phyloP scores from a whole-genome alignment of 2,797 vertebrate species.

The Sibirionetta formosa region DNA sequence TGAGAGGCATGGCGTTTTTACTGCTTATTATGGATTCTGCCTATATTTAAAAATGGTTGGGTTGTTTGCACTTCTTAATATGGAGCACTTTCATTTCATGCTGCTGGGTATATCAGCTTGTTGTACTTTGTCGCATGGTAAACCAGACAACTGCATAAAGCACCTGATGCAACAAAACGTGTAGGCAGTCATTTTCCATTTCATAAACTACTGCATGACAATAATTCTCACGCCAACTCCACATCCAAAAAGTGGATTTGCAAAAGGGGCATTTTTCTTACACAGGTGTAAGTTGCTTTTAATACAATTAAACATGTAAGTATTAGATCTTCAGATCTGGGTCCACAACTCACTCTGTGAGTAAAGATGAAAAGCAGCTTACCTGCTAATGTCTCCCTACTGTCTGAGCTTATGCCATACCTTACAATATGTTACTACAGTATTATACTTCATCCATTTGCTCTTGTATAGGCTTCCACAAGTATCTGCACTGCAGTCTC shows the following conservation, averaged over 20 bases:
- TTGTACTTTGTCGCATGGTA: not conserved
- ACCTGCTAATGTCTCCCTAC: not conserved
- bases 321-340: not conserved
- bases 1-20: conserved; percentile 37
- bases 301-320: not conserved
- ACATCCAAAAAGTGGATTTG: conserved; percentile 45
- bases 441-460: not conserved
- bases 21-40: conserved; percentile 54
- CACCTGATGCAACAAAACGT: not conserved
- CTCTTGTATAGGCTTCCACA: not conserved
- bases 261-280: conserved; percentile 33
- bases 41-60: conserved; percentile 40
- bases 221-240: not conserved
- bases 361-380: not conserved
- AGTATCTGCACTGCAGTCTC: not conserved
- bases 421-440: not conserved
- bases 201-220: not conserved
- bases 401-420: not conserved
- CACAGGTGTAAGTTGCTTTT: conserved; percentile 12
- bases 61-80: conserved; percentile 19
- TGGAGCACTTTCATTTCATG: not conserved
- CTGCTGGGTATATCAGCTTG: not conserved
- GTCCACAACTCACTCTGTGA: not conserved
- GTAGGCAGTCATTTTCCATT: conserved; percentile 51
- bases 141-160: conserved; percentile 8